Conservation (phyloP, 2,888 invertebrate genomes). For the Ptilodon capucinus region DNA sequence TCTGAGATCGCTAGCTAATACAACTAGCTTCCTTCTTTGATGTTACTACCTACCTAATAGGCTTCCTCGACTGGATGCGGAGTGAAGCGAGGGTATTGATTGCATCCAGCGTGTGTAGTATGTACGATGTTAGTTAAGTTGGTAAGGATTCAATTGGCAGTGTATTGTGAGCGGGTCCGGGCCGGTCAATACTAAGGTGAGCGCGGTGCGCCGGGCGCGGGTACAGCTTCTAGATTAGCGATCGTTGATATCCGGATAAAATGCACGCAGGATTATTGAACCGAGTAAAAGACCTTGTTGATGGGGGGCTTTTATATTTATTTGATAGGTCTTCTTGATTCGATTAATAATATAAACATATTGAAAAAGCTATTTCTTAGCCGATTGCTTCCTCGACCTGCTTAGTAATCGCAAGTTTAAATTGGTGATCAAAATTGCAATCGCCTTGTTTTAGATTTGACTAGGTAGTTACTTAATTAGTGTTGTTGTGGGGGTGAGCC, state of each 20-base stretch:
- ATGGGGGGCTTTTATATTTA: no score
- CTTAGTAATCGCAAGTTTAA: no score
- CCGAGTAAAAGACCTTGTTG: background rate
- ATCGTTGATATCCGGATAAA: conserved; percentile 6
- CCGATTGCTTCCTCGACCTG: no score
- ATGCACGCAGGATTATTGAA: background rate
- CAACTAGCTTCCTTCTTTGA: no score
- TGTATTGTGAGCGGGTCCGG: background rate
- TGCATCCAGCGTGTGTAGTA: background rate
- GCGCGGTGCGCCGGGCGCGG: conserved; percentile 1
- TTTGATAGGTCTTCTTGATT: no score
- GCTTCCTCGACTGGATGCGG: background rate
- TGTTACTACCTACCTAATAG: background rate
- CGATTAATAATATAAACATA: no score
- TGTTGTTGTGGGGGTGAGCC: background rate
- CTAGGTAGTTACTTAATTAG: no score
- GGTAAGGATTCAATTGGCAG: background rate
- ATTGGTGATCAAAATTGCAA: no score
- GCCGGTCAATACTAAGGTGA: conserved; percentile 16
- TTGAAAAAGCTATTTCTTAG: no score
- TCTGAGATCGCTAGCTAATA: no score
- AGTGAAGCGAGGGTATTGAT: background rate
- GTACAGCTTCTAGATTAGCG: conserved; percentile 11
- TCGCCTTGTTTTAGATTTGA: no score
- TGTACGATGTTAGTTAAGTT: background rate